Percentiles rank a stretch among this genome's conserved stretches.
Conservation (phyloP, 2,113 vertebrate species). For the Chlorodrepanis virens region DNA sequence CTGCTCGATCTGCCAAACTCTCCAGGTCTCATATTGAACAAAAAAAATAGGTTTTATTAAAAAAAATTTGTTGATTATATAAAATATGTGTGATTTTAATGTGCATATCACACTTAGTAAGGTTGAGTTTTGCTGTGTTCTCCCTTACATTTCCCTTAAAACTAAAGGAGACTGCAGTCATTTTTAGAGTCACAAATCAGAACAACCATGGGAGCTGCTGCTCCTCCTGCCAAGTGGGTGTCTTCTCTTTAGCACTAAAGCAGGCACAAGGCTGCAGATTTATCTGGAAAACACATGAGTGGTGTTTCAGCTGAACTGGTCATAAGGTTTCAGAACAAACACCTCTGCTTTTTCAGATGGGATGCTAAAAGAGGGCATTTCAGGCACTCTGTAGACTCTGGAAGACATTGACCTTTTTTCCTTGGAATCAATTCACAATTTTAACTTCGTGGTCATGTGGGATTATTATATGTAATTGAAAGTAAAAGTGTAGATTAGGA, state of each 20-base stretch:
- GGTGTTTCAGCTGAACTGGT: neutral
- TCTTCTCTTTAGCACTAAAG: neutral
- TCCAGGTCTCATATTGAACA: neutral
- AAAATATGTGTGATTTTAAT: neutral
- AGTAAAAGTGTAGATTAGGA: constrained; percentile 30
- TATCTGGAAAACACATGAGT: neutral
- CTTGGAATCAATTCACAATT: constrained; percentile 40
- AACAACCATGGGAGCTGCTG: neutral
- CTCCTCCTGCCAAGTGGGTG: neutral
- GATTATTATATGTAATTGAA: constrained; percentile 45
- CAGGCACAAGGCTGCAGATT: neutral
- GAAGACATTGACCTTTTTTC: constrained; percentile 43
- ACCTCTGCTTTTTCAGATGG: constrained; percentile 9
- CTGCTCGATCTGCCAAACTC: neutral
- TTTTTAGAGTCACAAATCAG: neutral
- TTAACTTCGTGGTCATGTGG: constrained; percentile 3
- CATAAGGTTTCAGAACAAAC: neutral
- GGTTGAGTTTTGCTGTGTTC: neutral
- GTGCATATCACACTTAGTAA: neutral
- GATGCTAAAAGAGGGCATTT: constrained; percentile 10
- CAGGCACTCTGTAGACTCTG: constrained; percentile 20
- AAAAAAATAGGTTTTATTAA: neutral
- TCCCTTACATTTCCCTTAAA: neutral
- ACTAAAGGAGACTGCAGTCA: neutral
- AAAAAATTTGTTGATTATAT: neutral